phyloP scores from a whole-genome alignment of 2,113 vertebrate species.

The Rhinogobius similis region DNA sequence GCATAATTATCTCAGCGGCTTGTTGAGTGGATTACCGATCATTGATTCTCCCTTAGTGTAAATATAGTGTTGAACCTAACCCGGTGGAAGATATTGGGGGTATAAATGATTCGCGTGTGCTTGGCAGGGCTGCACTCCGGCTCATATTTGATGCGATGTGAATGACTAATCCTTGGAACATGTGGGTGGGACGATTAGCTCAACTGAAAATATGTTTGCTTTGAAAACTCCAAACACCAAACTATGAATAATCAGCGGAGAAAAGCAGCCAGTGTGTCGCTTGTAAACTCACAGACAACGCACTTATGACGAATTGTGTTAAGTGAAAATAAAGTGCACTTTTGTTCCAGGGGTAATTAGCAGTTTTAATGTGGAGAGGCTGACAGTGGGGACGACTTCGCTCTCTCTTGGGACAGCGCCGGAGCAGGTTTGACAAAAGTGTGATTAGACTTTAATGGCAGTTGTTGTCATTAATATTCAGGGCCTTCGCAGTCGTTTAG shows the following conservation, averaged over 20 bases:
- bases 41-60: conserved; percentile 61
- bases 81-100: conserved; percentile 66
- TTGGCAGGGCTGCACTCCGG: conserved; percentile 71
- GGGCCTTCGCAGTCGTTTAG: conserved; percentile 7
- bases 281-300: conserved; percentile 71
- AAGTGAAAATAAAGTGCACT: conserved; percentile 83
- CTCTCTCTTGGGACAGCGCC: conserved; percentile 66
- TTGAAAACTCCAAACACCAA: conserved; percentile 80
- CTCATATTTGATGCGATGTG: conserved; percentile 74
- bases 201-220: conserved; percentile 78
- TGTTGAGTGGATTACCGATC: conserved; percentile 76
- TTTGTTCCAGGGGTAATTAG: conserved; percentile 82
- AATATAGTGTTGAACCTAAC: conserved; percentile 71
- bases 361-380: conserved; percentile 73
- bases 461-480: conserved; percentile 7
- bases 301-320: conserved; percentile 83
- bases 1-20: conserved; percentile 80
- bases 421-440: conserved; percentile 31
- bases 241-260: conserved; percentile 81
- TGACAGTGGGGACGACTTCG: conserved; percentile 68
- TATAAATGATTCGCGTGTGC: conserved; percentile 67
- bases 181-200: conserved; percentile 81
- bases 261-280: conserved; percentile 71
- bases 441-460: conserved; percentile 13
- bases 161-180: conserved; percentile 79